Percentiles rank a stretch among this genome's conserved stretches.
Conservation (phyloP, 1,140 invertebrate species). For the Caenorhabditis remanei region DNA sequence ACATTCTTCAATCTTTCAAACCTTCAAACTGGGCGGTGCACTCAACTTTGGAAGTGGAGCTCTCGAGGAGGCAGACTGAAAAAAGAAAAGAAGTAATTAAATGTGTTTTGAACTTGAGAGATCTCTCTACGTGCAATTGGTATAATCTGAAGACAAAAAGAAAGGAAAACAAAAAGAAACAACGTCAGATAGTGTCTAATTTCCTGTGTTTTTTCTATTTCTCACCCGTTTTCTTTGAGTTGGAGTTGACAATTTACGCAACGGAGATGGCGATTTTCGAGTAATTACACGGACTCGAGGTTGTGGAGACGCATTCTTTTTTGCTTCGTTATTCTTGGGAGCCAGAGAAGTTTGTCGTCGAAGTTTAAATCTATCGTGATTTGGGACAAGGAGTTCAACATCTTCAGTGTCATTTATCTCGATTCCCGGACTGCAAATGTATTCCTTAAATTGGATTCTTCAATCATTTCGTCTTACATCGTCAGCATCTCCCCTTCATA, state of each 20-base stretch:
- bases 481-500: conserved; percentile 32
- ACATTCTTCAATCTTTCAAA: neutral
- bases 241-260: conserved; percentile 31
- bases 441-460: neutral
- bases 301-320: conserved; percentile 15
- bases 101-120: neutral
- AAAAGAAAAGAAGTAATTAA: neutral
- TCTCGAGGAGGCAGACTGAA: conserved; percentile 15
- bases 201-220: neutral
- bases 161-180: conserved; percentile 10
- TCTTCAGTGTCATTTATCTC: neutral
- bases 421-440: neutral
- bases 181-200: conserved; percentile 14
- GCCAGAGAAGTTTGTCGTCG: conserved; percentile 18
- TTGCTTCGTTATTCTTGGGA: neutral
- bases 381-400: neutral
- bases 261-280: neutral
- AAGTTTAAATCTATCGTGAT: conserved; percentile 29
- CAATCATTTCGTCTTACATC: neutral
- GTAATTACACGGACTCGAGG: conserved; percentile 24
- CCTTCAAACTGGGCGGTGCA: conserved; percentile 26
- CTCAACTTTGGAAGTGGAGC: conserved; percentile 45
- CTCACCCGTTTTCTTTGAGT: conserved; percentile 31
- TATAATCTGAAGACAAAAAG: neutral
- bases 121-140: neutral